phyloP scores from a whole-genome alignment of 1,140 invertebrate genomes.

The Hylaeus anthracinus region DNA sequence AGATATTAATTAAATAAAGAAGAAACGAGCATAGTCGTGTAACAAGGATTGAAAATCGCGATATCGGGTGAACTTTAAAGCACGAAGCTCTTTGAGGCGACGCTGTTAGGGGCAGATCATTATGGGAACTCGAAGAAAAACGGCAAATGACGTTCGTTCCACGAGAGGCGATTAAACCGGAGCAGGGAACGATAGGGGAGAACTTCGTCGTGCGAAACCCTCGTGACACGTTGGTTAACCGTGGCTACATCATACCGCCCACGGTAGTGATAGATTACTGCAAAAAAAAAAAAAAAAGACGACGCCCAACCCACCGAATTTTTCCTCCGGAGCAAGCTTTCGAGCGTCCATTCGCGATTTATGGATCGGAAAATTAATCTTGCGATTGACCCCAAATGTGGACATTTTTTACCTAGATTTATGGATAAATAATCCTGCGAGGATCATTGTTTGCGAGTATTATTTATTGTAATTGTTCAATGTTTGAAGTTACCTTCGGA shows the following conservation, averaged over 20 bases:
- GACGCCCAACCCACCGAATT: neutral
- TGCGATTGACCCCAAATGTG: neutral
- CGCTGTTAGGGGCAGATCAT: neutral
- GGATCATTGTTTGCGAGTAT: no score
- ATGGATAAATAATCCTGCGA: no score
- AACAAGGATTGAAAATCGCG: neutral
- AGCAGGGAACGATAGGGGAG: neutral
- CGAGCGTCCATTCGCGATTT: neutral
- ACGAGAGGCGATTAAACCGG: neutral
- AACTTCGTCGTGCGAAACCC: neutral
- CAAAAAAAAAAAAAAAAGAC: neutral
- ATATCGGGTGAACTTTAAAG: neutral
- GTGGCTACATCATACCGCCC: neutral
- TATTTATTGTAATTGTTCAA: no score
- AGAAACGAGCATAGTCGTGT: no score
- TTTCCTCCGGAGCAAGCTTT: neutral
- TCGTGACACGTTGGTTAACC: neutral
- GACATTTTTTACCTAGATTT: neutral
- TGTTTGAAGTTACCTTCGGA: no score
- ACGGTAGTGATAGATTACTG: neutral
- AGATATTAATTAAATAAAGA: no score
- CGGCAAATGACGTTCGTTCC: neutral
- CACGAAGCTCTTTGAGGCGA: neutral
- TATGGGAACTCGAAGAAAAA: neutral
- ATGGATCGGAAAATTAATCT: constrained; percentile 19